Conservation (phyloP, 1,140 invertebrate genomes). For the Monochamus saltuarius region DNA sequence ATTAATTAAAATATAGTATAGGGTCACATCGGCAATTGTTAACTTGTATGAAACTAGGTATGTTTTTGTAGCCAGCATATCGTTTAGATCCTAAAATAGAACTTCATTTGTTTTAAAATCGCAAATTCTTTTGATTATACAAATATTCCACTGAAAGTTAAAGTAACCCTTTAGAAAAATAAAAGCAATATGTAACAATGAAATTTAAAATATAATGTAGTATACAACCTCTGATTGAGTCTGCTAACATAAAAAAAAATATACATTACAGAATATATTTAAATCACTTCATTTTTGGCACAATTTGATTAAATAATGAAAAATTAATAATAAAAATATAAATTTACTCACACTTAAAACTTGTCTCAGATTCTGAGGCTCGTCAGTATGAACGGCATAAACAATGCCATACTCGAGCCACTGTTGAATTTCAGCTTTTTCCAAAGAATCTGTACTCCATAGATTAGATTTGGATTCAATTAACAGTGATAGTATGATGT, state of each 20-base stretch:
- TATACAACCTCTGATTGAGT: too few relatives aligned
- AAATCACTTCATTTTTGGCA: slow-evolving; percentile 1
- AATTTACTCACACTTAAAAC: slow-evolving; percentile 34
- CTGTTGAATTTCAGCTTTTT: slow-evolving; percentile 43
- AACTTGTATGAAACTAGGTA: slow-evolving; percentile 60
- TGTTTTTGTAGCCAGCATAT: slow-evolving; percentile 54
- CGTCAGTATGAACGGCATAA: slow-evolving; percentile 28
- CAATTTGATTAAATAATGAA: background rate
- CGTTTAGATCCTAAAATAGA: slow-evolving; percentile 56
- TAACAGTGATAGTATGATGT: slow-evolving; percentile 39
- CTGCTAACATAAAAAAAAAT: too few relatives aligned
- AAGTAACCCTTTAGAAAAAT: background rate
- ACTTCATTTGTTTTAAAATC: too few relatives aligned
- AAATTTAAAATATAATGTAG: too few relatives aligned
- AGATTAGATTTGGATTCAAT: slow-evolving; percentile 37
- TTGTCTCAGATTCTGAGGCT: slow-evolving; percentile 25
- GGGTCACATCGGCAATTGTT: slow-evolving; percentile 60
- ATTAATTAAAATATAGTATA: slow-evolving; percentile 60
- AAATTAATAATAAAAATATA: background rate
- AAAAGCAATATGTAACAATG: background rate
- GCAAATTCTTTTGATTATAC: too few relatives aligned
- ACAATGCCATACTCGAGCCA: slow-evolving; percentile 47
- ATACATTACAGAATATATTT: slow-evolving; percentile 3
- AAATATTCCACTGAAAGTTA: too few relatives aligned
- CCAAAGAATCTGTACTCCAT: slow-evolving; percentile 26